Conservation (phyloP, 2,888 invertebrate genomes). For the Auanema freiburgensis region DNA sequence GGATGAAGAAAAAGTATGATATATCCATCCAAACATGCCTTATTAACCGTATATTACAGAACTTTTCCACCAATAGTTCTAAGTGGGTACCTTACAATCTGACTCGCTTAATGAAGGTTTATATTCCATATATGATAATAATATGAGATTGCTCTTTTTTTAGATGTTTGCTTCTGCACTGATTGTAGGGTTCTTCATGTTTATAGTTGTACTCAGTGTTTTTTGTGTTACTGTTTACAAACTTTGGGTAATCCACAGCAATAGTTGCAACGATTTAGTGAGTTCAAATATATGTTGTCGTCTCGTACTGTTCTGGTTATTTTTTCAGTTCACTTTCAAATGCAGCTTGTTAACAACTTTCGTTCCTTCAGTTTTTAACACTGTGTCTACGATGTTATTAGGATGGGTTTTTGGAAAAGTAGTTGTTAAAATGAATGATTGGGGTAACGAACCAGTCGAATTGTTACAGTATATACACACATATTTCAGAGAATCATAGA, state of each 20-base stretch:
- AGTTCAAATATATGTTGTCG: neutral
- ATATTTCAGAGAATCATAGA: constrained; percentile 67
- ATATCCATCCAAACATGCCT: no score
- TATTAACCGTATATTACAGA: no score
- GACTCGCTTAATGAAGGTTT: no score
- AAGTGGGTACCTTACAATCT: neutral
- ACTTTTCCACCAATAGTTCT: neutral
- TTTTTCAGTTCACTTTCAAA: constrained; percentile 24
- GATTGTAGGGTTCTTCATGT: constrained; percentile 5
- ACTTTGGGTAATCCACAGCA: neutral
- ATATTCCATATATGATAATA: no score
- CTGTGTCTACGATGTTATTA: constrained; percentile 67
- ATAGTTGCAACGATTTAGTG: neutral
- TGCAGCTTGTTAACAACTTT: constrained; percentile 64
- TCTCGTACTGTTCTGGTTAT: neutral
- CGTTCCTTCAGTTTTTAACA: constrained; percentile 66
- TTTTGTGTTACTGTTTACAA: constrained; percentile 7
- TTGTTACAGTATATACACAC: neutral
- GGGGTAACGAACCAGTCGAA: no score
- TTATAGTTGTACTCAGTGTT: constrained; percentile 1
- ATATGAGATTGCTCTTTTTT: no score
- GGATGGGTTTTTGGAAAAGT: constrained; percentile 65
- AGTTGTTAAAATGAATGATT: constrained; percentile 64
- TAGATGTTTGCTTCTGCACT: neutral
- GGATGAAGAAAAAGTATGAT: constrained; percentile 32